Conservation (phyloP, 2,113 vertebrate genomes). For the Beaufortia kweichowensis region DNA sequence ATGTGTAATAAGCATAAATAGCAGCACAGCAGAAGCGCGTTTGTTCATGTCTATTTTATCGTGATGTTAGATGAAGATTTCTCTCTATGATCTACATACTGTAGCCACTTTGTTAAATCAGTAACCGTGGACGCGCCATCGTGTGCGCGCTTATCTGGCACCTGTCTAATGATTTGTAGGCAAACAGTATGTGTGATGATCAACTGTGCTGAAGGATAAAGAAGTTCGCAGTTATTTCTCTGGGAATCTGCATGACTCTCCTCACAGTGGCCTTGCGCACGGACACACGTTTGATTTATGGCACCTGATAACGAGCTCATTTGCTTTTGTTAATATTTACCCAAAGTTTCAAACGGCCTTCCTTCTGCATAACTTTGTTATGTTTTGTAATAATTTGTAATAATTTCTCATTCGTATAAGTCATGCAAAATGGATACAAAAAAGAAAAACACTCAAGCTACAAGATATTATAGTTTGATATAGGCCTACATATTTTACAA, state of each 20-base stretch:
- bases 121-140: constrained; percentile 12
- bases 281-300: constrained; percentile 79
- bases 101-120: constrained; percentile 18
- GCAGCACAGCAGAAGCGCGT: too few relatives aligned
- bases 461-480: not conserved
- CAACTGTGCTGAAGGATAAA: constrained; percentile 5
- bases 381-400: not conserved
- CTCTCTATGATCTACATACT: not conserved
- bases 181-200: constrained; percentile 33
- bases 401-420: too few relatives aligned
- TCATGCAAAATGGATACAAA: not conserved
- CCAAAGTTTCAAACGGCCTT: constrained; percentile 68
- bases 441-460: not conserved
- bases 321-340: constrained; percentile 89
- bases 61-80: not conserved
- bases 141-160: constrained; percentile 22
- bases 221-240: constrained; percentile 27
- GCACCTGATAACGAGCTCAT: constrained; percentile 65
- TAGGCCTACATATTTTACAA: too few relatives aligned
- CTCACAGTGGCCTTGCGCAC: constrained; percentile 80
- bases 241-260: constrained; percentile 53
- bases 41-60: not conserved
- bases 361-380: constrained; percentile 12
- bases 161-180: constrained; percentile 48
- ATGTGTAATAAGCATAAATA: too few relatives aligned